Evolutionary conservation across 2,113 vertebrate genomes (phyloP), one percentile per base, ranked within the genome.

Genomic region (Rostratula benghalensis): DNA sequence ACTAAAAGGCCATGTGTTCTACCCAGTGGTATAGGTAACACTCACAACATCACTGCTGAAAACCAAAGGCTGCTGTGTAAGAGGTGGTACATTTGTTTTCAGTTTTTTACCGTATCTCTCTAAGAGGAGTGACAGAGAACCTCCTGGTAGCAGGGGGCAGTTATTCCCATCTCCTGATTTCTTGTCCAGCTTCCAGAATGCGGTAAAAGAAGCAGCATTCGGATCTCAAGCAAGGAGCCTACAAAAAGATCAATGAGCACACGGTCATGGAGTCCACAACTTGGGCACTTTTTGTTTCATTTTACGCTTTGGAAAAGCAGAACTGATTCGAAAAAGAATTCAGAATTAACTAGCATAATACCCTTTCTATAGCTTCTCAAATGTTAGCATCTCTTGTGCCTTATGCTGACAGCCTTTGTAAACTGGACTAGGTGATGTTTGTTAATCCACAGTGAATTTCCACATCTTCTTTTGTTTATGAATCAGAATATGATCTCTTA

Each of bases 241-340:
- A 35, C 9, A 10, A 11, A 83, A 80, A 80, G 35, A 68, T 80
- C 61, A 69, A 73, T 45, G 11, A 54, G 43, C 13, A 77, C 21
- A 45, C 1, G 10, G 35, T 17, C 48, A 56, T 1, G 6, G 33
- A 8, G 6, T 48, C 14, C 3, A 1, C 3, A 30, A 64, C 46
- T 59, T 33, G 35, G 43, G 7, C 23, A 4, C 63, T 78, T 75
- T 71, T 45, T 56, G 4, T 46, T 79, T 79, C 54, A 24, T 24
- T 64, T 13, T 45, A 64, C 10, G 13, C 69, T 94, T 69, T 67
- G 27, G 50, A 90, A 84, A 69, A 90, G 51, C 9, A 23, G 14
- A 19, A 57, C 13, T 12, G 21, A 65, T 90, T 83, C 88, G 71
- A 88, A 93, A 92, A 67, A 93, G 17, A 97, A 92, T 83, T 90